These are phyloP conservation scores for Onthophagus taurus DNA, from an alignment of 1,140 invertebrate species.

Conservation along the genomic window DNA sequence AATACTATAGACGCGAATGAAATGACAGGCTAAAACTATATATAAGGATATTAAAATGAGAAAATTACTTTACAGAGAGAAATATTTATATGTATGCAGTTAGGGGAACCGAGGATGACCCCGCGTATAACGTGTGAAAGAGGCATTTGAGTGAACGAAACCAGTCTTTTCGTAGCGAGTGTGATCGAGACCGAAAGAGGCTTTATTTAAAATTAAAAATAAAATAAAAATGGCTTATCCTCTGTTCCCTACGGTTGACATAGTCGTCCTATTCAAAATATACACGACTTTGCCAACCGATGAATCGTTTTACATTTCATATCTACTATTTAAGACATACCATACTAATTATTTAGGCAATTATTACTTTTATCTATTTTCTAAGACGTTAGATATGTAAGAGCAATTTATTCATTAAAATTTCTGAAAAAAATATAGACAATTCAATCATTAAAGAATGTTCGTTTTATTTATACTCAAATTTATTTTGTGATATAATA, in stretches of 20 bases:
- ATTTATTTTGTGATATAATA: too few species aligned
- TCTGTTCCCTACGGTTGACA: slow-evolving; percentile 23
- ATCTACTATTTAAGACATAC: slow-evolving; percentile 10
- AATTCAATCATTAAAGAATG: slow-evolving; percentile 1
- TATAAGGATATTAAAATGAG: too few species aligned
- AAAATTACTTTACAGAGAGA: too few species aligned
- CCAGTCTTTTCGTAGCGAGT: too few species aligned
- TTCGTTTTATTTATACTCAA: too few species aligned
- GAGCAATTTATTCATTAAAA: slow-evolving; percentile 4
- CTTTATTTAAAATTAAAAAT: slow-evolving; percentile 25
- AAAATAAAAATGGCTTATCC: slow-evolving; percentile 36
- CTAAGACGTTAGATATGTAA: slow-evolving; percentile 4
- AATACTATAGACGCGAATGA: too few species aligned
- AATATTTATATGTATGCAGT: neutral
- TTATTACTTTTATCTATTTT: slow-evolving; percentile 12
- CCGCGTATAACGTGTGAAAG: slow-evolving; percentile 21
- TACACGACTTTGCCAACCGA: too few species aligned
- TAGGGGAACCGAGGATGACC: slow-evolving; percentile 33
- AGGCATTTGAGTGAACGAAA: too few species aligned
- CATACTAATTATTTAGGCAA: slow-evolving; percentile 14
- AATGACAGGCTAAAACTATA: too few species aligned
- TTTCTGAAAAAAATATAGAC: slow-evolving; percentile 9
- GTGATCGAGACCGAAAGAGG: too few species aligned
- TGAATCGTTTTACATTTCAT: neutral
- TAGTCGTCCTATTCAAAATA: too few species aligned